Conservation (phyloP, 2,888 invertebrate genomes). For the Choristoneura rosaceana region DNA sequence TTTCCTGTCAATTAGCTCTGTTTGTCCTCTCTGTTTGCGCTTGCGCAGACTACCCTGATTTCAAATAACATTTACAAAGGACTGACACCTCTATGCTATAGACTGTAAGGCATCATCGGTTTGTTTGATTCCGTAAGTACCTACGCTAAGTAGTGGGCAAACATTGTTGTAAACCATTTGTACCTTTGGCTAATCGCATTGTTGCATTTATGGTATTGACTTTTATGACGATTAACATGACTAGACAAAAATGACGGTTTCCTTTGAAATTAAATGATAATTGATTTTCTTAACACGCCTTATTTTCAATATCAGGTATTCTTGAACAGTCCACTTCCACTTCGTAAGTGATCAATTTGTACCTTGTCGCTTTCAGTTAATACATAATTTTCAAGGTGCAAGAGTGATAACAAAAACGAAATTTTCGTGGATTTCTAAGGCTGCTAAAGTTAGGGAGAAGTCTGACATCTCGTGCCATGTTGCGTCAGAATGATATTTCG, state of each 20-base stretch:
- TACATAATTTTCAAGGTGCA: too few species aligned
- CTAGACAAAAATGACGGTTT: not conserved
- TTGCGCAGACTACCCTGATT: slow-evolving; percentile 44
- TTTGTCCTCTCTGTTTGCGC: slow-evolving; percentile 56
- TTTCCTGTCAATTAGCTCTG: slow-evolving; percentile 71
- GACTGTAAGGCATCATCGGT: slow-evolving; percentile 10
- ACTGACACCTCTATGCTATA: slow-evolving; percentile 10
- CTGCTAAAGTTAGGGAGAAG: too few species aligned
- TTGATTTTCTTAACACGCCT: too few species aligned
- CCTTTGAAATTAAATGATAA: not conserved
- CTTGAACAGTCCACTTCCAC: too few species aligned
- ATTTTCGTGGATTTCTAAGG: too few species aligned
- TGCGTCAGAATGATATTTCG: too few species aligned
- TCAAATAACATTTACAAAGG: slow-evolving; percentile 5
- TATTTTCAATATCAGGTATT: too few species aligned
- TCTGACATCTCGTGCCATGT: not conserved
- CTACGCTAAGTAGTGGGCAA: slow-evolving; percentile 36
- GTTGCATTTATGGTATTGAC: slow-evolving; percentile 7
- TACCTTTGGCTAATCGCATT: slow-evolving; percentile 48
- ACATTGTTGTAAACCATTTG: slow-evolving; percentile 51
- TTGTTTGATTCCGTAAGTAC: slow-evolving; percentile 21
- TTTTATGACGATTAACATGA: slow-evolving; percentile 13
- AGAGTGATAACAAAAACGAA: too few species aligned
- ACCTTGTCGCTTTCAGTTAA: too few species aligned
- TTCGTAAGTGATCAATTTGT: too few species aligned